Base-by-base conservation (phyloP, 1,140 invertebrate genomes). In the Drosophila obscura region DNA sequence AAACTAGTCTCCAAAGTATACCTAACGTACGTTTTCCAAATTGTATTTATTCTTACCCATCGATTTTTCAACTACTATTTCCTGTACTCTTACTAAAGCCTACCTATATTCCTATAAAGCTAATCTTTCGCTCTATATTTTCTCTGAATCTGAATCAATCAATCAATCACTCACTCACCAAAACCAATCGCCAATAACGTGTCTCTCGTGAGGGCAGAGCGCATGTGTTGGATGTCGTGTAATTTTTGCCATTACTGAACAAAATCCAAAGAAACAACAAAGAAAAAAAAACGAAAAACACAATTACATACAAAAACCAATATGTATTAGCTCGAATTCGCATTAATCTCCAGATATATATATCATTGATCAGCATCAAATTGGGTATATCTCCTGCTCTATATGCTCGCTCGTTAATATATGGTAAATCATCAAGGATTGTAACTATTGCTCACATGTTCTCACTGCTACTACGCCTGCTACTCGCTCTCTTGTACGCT, bases 171-270 rank as follows among this genome's bases (percentile, higher is more conserved):
- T 74, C 61, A 80, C 77, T 81, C 69, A 76, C 73, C 64, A 60
- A 75, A 78, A 72, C 63, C 64, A 73, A 76, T 75, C 71, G 63
- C 85, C 81, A 87, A 82, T 88, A 89, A 78, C 87, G 83, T 91
- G 84, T 90, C 84, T 90, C 78, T 84, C 76, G 74, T 81, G 77
- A 90, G 91, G 91, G 91, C 91, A 92, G 91, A 92, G 91, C 91
- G 91, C 90, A 92, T 92, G 91, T 92, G 91, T 92, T 91, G 91
- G 91, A 92, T 92, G 91, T 92, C 77, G 84, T 91, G 84, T 88
- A 89, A 84, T 88, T 84, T 88, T 88, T 56, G 66, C 80, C 84
- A 89, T 90, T 73, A 79, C 75, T 88, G 35, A 39, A 39, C 62
- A 78, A 76, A 46, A 48, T 67, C 49, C 11, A 11, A 39, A 64